Percentiles rank a stretch among this genome's conserved stretches.
Evolutionary conservation across 2,888 invertebrate genomes (phyloP).

Genomic region (Ichneumoninae sp.): DNA sequence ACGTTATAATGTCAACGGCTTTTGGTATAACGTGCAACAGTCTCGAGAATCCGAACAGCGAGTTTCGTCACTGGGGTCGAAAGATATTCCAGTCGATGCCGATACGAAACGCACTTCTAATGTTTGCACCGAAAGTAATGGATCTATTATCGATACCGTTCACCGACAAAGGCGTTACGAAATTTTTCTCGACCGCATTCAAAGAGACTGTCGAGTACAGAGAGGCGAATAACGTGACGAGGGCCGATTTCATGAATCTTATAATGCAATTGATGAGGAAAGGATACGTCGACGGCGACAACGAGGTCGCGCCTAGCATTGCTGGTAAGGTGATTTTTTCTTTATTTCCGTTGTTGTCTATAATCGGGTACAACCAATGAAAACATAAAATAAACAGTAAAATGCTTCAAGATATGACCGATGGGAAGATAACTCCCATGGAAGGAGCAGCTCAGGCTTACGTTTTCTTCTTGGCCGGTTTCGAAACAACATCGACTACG

Average conservation of each 20-base stretch:
- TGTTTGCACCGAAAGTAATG: conserved; percentile 75
- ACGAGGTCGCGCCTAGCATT: conserved; percentile 56
- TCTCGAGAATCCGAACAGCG: conserved; percentile 74
- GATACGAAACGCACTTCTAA: conserved; percentile 64
- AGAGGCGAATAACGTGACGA: conserved; percentile 74
- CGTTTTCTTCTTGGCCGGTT: conserved; percentile 85
- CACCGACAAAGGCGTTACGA: conserved; percentile 69
- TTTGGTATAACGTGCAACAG: conserved; percentile 79
- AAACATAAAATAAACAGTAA: neutral
- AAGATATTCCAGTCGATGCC: conserved; percentile 69
- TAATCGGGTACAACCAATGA: neutral
- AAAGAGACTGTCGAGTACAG: conserved; percentile 79
- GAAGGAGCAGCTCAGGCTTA: conserved; percentile 85
- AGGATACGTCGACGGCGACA: conserved; percentile 73
- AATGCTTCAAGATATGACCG: conserved; percentile 43
- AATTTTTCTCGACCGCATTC: conserved; percentile 81
- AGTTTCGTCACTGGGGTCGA: conserved; percentile 78
- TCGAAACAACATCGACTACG: conserved; percentile 85
- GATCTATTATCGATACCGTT: conserved; percentile 74
- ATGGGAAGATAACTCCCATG: conserved; percentile 78
- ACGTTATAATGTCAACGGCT: conserved; percentile 77
- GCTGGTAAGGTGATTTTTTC: conserved; percentile 32
- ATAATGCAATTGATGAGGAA: conserved; percentile 80
- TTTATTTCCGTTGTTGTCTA: neutral
- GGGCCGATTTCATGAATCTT: conserved; percentile 82